Percentiles rank a stretch among this genome's conserved stretches.
These are phyloP conservation scores for Macquaria ambigua DNA, from an alignment of 2,113 vertebrate genomes.

Conservation along the genomic window DNA sequence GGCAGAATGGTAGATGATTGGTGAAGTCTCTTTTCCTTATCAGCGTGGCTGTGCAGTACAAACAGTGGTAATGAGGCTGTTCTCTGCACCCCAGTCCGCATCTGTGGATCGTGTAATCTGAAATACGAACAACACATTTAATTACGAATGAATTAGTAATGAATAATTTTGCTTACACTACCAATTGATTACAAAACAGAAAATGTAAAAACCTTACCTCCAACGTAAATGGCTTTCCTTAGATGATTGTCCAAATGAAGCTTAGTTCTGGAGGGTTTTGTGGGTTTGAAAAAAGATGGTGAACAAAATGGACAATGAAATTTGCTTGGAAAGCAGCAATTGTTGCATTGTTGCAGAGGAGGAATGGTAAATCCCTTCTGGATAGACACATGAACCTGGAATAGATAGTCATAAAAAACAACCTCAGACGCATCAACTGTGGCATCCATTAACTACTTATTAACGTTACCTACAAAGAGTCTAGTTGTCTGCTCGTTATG, in stretches of 20 bases:
- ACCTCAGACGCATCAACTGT: neutral
- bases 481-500: neutral
- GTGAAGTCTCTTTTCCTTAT: constrained; percentile 3
- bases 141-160: neutral
- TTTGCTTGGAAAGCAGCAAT: constrained; percentile 29
- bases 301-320: constrained; percentile 43
- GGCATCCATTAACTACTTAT: too few species aligned
- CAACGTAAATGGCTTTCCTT: constrained; percentile 9
- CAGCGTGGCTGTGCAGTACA: constrained; percentile 39
- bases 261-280: constrained; percentile 4
- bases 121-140: neutral
- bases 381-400: constrained; percentile 40
- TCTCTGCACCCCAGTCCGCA: constrained; percentile 28
- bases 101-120: constrained; percentile 42
- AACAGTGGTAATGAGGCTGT: constrained; percentile 44
- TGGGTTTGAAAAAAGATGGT: constrained; percentile 23
- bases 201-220: neutral
- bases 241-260: constrained; percentile 31
- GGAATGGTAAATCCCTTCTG: constrained; percentile 7
- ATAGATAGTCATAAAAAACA: too few species aligned
- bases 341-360: constrained; percentile 9
- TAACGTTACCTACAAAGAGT: neutral
- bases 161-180: neutral
- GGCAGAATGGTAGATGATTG: constrained; percentile 20
- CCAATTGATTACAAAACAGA: neutral